These are phyloP conservation scores for Thunnus albacares DNA, from an alignment of 2,797 vertebrate species.

Conservation along the genomic window DNA sequence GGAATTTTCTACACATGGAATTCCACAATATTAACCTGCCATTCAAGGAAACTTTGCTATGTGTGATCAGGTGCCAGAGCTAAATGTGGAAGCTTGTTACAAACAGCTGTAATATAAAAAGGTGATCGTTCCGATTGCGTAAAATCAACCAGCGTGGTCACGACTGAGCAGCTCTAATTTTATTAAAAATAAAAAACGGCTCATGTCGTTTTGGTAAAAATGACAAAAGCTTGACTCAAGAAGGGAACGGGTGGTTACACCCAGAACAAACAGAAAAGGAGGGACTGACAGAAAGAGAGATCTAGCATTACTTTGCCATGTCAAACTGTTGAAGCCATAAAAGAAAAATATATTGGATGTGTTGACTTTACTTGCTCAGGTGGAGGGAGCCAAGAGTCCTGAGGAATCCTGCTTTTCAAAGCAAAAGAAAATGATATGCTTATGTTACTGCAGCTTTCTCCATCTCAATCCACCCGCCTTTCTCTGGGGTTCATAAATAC, in stretches of 20 bases:
- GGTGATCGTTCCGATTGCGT: conserved; percentile 26
- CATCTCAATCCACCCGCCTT: conserved; percentile 33
- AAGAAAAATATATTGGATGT: conserved; percentile 75
- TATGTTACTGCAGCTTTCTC: conserved; percentile 57
- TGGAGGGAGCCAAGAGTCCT: conserved; percentile 69
- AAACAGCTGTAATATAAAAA: conserved; percentile 36
- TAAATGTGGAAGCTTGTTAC: conserved; percentile 20
- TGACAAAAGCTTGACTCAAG: conserved; percentile 36
- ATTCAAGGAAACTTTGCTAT: conserved; percentile 1
- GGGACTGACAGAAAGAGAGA: conserved; percentile 38
- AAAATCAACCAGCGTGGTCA: background rate
- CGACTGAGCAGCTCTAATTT: conserved; percentile 1
- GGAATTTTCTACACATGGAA: background rate
- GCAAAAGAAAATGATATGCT: conserved; percentile 67
- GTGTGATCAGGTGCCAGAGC: conserved; percentile 20
- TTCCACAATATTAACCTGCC: conserved; percentile 12
- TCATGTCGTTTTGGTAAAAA: conserved; percentile 29
- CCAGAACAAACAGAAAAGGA: conserved; percentile 21
- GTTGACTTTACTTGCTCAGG: conserved; percentile 76
- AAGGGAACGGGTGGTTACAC: conserved; percentile 13
- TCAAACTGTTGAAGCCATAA: conserved; percentile 64
- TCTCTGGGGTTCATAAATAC: conserved; percentile 43
- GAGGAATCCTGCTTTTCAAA: conserved; percentile 69
- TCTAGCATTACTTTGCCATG: conserved; percentile 32
- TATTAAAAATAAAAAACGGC: background rate